Evolutionary conservation across 92 coral and sea anemone genomes (phyloP).

Genomic region (Zoanthus solanderi): DNA sequence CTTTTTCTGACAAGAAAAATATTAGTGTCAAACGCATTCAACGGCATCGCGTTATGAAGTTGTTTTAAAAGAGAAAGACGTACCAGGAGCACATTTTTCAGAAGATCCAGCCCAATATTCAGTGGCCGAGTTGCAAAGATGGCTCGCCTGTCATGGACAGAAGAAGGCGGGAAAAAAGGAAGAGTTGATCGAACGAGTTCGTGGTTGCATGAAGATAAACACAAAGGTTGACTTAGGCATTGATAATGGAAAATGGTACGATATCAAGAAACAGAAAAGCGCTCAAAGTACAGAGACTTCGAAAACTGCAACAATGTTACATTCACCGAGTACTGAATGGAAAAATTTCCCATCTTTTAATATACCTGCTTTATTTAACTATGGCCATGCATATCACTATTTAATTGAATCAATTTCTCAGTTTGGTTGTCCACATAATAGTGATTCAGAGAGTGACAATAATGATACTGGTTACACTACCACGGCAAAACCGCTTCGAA

Average conservation of each 20-base stretch:
- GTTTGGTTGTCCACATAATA: neutral
- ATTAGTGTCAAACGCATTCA: too few species aligned
- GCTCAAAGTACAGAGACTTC: too few species aligned
- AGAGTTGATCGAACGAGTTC: constrained; percentile 36
- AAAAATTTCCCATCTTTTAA: constrained; percentile 40
- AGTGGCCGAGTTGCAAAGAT: constrained; percentile 33
- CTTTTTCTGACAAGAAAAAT: too few species aligned
- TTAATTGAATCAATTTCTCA: constrained; percentile 20
- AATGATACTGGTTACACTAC: constrained; percentile 29
- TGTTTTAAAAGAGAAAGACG: too few species aligned
- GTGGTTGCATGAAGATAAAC: constrained; percentile 53
- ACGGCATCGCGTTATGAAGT: too few species aligned
- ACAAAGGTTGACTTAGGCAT: constrained; percentile 20
- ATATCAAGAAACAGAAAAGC: neutral
- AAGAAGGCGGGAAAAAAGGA: constrained; percentile 42
- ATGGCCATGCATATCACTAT: constrained; percentile 35
- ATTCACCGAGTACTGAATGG: too few species aligned
- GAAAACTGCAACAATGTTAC: too few species aligned
- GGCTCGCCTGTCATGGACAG: constrained; percentile 70
- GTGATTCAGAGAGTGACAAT: neutral
- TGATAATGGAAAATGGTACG: neutral
- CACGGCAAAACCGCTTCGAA: constrained; percentile 28
- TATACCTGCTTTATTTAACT: constrained; percentile 54
- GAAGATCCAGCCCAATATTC: constrained; percentile 23
- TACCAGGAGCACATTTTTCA: too few species aligned